Evolutionary conservation across 2,797 vertebrate genomes (phyloP), one percentile per base, ranked within the genome.

Genomic region (Benthosema pterotum): DNA sequence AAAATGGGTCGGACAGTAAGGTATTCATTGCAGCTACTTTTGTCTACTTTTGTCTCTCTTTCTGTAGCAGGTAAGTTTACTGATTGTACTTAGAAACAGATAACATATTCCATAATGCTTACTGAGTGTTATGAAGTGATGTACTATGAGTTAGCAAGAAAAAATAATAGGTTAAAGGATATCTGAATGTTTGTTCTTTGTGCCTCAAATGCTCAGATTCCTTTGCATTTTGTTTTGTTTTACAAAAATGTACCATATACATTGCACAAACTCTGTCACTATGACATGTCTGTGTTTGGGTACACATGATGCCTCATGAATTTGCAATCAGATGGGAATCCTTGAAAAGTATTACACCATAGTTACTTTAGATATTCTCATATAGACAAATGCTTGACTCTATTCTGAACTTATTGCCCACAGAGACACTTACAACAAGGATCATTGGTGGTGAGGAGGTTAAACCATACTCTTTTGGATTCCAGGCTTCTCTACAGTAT

Each of bases 391-490:
- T 18, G 9, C 7, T 25, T 60, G 4, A 47, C 25, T 1, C 2
- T 3, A 22, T 13, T 5, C 14, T 42, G 1, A 17, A 46, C 2
- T 61, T 11, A 15, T 6, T 56, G 16, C 65, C 13, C 32, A 9
- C 71, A 92, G 91, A 66, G 17, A 55, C 66, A 1, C 54, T 53
- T 32, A 5, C 70, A 18, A 12, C 11, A 4, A 91, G 91, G 74
- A 94, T 94, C 63, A 91, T 94, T 8, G 92, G 93, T 2, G 92
- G 91, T 53, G 83, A 90, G 28, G 88, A 89, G 73, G 93, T 93
- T 9, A 0, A 0, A 11, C 87, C 83, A 0, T 86, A 92, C 69
- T 92, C 93, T 0, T 78, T 91, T 58, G 88, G 86, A 52, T 91
- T 87, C 48, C 92, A 93, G 75, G 90, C 54, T 0, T 93, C 91